phyloP scores from a whole-genome alignment of 2,113 vertebrate genomes.

The Podiceps cristatus region DNA sequence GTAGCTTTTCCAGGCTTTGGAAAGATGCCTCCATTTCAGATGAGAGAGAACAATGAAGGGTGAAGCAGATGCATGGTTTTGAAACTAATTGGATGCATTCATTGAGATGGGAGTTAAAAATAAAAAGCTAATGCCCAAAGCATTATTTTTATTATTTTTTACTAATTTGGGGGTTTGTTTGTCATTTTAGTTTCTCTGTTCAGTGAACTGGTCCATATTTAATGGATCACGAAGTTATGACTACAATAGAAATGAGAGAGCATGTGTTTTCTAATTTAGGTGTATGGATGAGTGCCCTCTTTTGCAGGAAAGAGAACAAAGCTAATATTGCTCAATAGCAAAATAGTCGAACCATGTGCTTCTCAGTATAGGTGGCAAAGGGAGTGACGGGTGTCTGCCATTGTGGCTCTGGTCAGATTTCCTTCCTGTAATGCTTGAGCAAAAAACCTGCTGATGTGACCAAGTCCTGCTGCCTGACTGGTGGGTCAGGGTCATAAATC shows the following conservation, averaged over 20 bases:
- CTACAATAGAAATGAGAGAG: neutral
- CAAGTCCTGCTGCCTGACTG: neutral
- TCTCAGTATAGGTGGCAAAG: neutral
- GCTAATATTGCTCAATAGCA: neutral
- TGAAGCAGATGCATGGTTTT: neutral
- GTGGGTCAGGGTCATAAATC: neutral
- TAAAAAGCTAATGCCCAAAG: neutral
- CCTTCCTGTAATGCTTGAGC: neutral
- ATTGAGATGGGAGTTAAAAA: neutral
- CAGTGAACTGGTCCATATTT: conserved; percentile 8
- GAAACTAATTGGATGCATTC: neutral
- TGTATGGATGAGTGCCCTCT: neutral
- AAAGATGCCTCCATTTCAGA: neutral
- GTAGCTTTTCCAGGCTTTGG: neutral
- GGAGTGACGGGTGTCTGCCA: neutral
- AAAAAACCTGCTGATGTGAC: neutral
- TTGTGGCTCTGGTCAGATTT: neutral
- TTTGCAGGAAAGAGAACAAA: neutral
- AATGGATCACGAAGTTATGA: conserved; percentile 11
- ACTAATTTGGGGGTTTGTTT: neutral
- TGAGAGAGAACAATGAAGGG: neutral
- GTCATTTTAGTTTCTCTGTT: neutral
- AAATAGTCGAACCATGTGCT: neutral
- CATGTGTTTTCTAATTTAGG: neutral
- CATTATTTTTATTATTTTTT: neutral